Evolutionary conservation across 2,797 vertebrate species (phyloP).

Genomic region (Poecilia wingei): DNA sequence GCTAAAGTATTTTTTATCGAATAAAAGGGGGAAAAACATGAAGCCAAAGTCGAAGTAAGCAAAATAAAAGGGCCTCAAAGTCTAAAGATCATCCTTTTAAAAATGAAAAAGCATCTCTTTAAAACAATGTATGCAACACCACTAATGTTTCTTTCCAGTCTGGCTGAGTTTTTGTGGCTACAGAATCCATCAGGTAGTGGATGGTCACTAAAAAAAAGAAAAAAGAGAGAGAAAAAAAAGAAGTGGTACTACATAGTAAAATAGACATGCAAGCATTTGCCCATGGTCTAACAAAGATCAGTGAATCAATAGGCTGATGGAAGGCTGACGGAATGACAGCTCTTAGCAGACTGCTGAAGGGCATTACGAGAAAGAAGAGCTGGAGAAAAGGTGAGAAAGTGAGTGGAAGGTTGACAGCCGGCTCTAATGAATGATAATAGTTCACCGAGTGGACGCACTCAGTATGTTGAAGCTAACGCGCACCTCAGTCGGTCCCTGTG

Average conservation of each 20-base stretch:
- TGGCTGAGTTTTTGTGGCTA: conserved; percentile 62
- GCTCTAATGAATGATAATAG: conserved; percentile 74
- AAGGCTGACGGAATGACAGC: conserved; percentile 80
- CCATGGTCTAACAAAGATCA: conserved; percentile 72
- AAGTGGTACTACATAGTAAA: conserved; percentile 41
- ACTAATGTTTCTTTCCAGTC: conserved; percentile 18
- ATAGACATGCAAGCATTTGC: conserved; percentile 74
- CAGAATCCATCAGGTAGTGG: conserved; percentile 35
- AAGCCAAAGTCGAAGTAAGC: background rate
- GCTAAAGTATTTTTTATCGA: background rate
- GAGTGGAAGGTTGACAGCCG: conserved; percentile 43
- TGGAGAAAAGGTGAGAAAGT: conserved; percentile 22
- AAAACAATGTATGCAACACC: conserved; percentile 17
- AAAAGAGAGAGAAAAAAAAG: conserved; percentile 13
- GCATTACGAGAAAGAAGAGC: conserved; percentile 47
- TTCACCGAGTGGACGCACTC: conserved; percentile 53
- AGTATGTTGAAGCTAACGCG: conserved; percentile 40
- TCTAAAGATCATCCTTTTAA: background rate
- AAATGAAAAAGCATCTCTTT: background rate
- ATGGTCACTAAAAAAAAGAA: conserved; percentile 14
- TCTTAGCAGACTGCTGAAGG: conserved; percentile 72
- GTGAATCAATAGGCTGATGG: conserved; percentile 80
- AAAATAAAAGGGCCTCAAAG: background rate
- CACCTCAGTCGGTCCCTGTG: conserved; percentile 29
- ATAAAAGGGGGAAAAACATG: background rate